Base-by-base conservation (phyloP, 2,888 invertebrate species). In the Acanthacorydalis orientalis region DNA sequence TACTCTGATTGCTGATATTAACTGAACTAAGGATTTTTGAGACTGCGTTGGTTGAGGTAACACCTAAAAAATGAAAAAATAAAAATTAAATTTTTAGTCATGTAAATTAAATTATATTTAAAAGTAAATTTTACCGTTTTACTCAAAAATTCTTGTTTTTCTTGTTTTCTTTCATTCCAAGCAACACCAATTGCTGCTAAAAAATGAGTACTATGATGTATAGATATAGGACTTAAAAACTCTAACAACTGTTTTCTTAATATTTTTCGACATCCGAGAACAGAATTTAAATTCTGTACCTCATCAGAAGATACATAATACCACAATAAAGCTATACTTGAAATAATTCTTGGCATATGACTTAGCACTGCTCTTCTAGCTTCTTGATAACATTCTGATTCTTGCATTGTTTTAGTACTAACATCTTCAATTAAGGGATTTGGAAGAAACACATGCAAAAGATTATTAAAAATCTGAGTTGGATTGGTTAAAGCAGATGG, bases 171-270 rank as follows among this genome's bases (percentile, higher is more conserved):
- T 56, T 88, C 83, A 61, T 83, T 80, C 90, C 90, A 91, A 32
- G 87, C 87, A 7, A 88, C 81, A 1, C 88, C 83, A 50, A 90
- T 75, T 2, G 89, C 84, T 7, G 84, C 83, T 49, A 91, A 67
- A 57, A 91, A 83, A 59, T 82, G 82, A 12, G 78, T 72, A 10
- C 86, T 82, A 62, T 90, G 87, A 59, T 86, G 83, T 48, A 84
- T 75, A 7, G 87, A 83, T 44, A 91, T 78, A 0, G 90, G 90
- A 56, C 86, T 86, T 4, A 91, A 64, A 54, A 90, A 80, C 60
- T 87, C 86, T 55, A 90, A 65, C 43, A 91, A 69, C 55, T 85
- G 81, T 55, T 85, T 82, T 51, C 83, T 79, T 10, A 88, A 80
- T 52, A 81, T 70, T 61, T 83, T 73, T 4, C 74, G 70, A 58